Percentiles rank a stretch among this genome's conserved stretches.
Conservation (phyloP, 2,797 vertebrate species). For the Sternarchorhynchus goeldii region DNA sequence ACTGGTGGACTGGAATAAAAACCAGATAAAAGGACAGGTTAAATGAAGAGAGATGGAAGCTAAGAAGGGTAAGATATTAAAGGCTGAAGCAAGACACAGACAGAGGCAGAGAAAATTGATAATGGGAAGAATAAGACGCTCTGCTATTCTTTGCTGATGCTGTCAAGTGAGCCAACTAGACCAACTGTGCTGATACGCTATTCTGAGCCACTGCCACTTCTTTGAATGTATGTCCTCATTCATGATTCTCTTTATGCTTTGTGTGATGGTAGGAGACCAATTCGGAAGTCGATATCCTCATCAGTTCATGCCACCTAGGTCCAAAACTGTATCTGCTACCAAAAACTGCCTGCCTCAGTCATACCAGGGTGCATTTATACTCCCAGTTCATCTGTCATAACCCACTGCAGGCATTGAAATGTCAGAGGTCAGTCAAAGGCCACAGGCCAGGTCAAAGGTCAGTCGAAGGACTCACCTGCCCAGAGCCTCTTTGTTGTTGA, state of each 20-base stretch:
- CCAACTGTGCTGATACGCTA: background rate
- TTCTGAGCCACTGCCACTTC: background rate
- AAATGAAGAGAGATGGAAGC: slow-evolving; percentile 11
- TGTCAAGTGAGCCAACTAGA: background rate
- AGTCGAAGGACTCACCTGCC: slow-evolving; percentile 79
- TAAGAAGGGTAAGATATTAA: background rate
- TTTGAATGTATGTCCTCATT: background rate
- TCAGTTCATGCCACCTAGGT: background rate
- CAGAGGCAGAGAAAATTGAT: background rate
- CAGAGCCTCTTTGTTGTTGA: slow-evolving; percentile 90
- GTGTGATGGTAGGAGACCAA: slow-evolving; percentile 1
- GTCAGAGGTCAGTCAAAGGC: too few species aligned
- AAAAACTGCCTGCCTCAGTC: background rate
- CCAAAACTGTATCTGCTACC: background rate
- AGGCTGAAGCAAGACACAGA: background rate
- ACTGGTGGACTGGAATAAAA: background rate
- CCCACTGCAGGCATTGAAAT: too few species aligned
- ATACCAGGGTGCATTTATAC: background rate
- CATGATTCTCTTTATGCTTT: slow-evolving; percentile 14
- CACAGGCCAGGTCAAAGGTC: background rate
- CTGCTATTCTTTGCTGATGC: background rate
- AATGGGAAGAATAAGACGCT: background rate
- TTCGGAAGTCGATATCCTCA: background rate
- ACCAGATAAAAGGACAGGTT: slow-evolving; percentile 7
- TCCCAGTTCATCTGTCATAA: background rate